A percentile compares a stretch with the other conserved stretches of the same genome.
phyloP scores from a whole-genome alignment of 1,140 invertebrate species.

The Caerostris extrusa region DNA sequence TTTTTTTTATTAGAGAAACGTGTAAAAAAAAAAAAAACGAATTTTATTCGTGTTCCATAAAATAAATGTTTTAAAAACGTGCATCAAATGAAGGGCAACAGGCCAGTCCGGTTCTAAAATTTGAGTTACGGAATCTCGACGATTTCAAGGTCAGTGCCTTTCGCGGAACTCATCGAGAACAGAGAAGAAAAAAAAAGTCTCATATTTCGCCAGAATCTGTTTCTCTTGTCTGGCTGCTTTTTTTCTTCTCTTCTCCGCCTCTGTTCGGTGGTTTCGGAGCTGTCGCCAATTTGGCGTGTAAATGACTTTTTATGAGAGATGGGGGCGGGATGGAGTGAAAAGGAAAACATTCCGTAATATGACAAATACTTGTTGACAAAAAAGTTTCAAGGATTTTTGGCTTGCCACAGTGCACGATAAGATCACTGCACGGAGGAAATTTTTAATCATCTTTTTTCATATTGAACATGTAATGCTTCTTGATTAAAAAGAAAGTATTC shows the following conservation, averaged over 20 bases:
- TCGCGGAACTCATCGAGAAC: slow-evolving; percentile 47
- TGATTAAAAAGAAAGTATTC: too few species aligned
- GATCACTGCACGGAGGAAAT: too few species aligned
- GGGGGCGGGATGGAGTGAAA: not conserved
- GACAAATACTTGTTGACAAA: not conserved
- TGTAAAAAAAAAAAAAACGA: not conserved
- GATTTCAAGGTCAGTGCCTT: slow-evolving; percentile 76
- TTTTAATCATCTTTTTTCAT: too few species aligned
- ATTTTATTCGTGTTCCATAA: not conserved
- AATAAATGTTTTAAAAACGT: slow-evolving; percentile 3
- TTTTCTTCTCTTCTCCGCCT: not conserved
- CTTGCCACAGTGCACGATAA: too few species aligned
- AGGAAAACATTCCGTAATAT: not conserved
- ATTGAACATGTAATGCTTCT: too few species aligned
- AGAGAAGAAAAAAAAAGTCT: not conserved
- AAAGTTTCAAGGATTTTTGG: not conserved
- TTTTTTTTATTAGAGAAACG: not conserved
- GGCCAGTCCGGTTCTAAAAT: slow-evolving; percentile 69
- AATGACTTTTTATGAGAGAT: not conserved
- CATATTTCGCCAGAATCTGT: not conserved
- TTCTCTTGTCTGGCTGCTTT: not conserved
- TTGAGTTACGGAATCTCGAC: slow-evolving; percentile 53
- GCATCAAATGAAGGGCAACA: slow-evolving; percentile 66
- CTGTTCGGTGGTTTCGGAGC: not conserved
- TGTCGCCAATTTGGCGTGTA: not conserved